Conservation (phyloP, 1,140 invertebrate genomes). For the Drosophila takahashii region DNA sequence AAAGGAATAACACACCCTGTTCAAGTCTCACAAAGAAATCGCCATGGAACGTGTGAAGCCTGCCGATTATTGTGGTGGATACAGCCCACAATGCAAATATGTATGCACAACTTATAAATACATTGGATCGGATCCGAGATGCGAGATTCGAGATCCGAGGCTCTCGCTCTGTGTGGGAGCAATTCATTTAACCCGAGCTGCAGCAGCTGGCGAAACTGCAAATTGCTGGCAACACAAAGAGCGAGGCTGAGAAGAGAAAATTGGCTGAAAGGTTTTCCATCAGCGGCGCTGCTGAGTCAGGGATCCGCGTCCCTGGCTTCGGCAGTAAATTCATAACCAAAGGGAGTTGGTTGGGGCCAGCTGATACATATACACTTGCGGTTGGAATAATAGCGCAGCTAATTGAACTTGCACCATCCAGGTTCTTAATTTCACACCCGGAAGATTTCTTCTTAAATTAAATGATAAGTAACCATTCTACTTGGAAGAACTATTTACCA, state of each 20-base stretch:
- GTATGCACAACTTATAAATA: conserved; percentile 46
- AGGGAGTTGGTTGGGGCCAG: conserved; percentile 10
- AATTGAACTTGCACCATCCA: background rate
- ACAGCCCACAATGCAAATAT: conserved; percentile 54
- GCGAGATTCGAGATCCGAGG: conserved; percentile 26
- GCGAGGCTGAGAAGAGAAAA: conserved; percentile 33
- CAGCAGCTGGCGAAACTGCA: conserved; percentile 32
- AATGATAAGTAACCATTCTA: background rate
- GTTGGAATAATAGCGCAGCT: conserved; percentile 6
- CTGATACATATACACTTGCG: conserved; percentile 7
- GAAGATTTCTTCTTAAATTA: background rate
- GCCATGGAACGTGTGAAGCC: conserved; percentile 51
- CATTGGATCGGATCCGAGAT: conserved; percentile 16
- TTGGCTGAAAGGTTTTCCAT: conserved; percentile 42
- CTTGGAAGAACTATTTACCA: background rate
- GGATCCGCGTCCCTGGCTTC: conserved; percentile 26
- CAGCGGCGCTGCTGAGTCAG: conserved; percentile 40
- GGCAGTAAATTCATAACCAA: conserved; percentile 47
- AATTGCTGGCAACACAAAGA: conserved; percentile 50
- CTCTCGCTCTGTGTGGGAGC: conserved; percentile 42
- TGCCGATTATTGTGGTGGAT: conserved; percentile 30
- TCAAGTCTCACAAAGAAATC: conserved; percentile 43
- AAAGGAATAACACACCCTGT: conserved; percentile 46
- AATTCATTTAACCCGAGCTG: conserved; percentile 55
- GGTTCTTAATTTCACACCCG: background rate